Evolutionary conservation across 2,113 vertebrate genomes (phyloP), one percentile per base, ranked within the genome.

Genomic region (Ranitomeya imitator): DNA sequence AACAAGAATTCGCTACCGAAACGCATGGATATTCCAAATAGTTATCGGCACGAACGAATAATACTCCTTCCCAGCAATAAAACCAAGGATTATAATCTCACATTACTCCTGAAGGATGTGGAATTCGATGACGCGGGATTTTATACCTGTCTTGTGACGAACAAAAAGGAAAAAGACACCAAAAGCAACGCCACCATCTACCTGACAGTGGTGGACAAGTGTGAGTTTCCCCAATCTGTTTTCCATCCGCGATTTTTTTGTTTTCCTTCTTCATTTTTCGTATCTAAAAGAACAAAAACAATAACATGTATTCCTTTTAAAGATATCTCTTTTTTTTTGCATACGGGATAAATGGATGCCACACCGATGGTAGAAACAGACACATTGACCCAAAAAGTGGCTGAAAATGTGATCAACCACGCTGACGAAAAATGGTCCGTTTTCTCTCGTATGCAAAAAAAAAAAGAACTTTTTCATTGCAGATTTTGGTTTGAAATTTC

Each of bases 141-240:
- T 16, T 99, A 98, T 91, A 98, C 94, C 2, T 99, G 98, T 90
- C 94, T 94, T 0, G 98, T 97, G 91, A 94, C 89, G 92, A 99
- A 99, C 93, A 97, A 95, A 88, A 97, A 94, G 92, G 98, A 99
- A 93, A 96, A 90, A 89, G 31, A 91, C 0, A 93, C 91, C 7
- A 91, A 96, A 91, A 96, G 97, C 94, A 96, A 95, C 0, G 96
- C 97, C 88, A 94, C 95, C 91, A 95, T 98, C 92, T 83, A 91
- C 76, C 97, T 99, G 59, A 93, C 93, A 0, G 97, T 99, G 61
- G 97, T 99, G 18, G 96, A 97, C 0, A 94, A 97, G 91, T 51
- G 98, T 99, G 93, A 94, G 98, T 94, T 60, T 55, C 55, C 15
- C 54, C 26, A 11, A 13, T 51, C 10, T 77, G 37, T 45, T 77